These are phyloP conservation scores for Neomorphus geoffroyi DNA, from an alignment of 2,797 vertebrate species.

Conservation along the genomic window DNA sequence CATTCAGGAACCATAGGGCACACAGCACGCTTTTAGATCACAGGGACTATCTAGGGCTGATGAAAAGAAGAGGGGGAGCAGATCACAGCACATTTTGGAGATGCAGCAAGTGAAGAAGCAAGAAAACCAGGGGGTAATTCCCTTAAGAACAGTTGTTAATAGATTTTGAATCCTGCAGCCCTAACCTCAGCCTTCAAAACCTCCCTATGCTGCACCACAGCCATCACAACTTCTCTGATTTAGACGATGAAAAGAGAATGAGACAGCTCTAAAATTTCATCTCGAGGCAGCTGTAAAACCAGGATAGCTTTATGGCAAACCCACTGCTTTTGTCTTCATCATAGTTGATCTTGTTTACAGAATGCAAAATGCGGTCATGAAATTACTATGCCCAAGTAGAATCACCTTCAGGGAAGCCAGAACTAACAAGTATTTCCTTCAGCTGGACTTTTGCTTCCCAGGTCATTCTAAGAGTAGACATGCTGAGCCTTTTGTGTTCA, in stretches of 20 bases:
- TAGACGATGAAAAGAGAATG: background rate
- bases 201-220: background rate
- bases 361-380: background rate
- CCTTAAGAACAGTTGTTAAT: background rate
- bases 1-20: background rate
- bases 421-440: constrained; percentile 91
- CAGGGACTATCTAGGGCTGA: background rate
- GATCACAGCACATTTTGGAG: background rate
- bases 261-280: background rate
- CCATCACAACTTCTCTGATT: background rate
- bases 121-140: background rate
- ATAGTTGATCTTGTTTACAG: background rate
- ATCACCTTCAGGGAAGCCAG: constrained; percentile 94
- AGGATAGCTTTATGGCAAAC: background rate
- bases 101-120: background rate
- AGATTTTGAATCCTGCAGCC: background rate
- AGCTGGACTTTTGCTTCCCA: constrained; percentile 99
- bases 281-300: background rate
- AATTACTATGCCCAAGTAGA: background rate
- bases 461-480: constrained; percentile 95
- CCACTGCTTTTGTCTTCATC: background rate
- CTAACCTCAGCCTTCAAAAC: background rate
- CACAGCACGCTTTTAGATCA: background rate
- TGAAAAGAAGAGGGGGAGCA: background rate
- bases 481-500: constrained; percentile 95